Conservation (phyloP, 2,113 vertebrate species). For the Xiphophorus couchianus region DNA sequence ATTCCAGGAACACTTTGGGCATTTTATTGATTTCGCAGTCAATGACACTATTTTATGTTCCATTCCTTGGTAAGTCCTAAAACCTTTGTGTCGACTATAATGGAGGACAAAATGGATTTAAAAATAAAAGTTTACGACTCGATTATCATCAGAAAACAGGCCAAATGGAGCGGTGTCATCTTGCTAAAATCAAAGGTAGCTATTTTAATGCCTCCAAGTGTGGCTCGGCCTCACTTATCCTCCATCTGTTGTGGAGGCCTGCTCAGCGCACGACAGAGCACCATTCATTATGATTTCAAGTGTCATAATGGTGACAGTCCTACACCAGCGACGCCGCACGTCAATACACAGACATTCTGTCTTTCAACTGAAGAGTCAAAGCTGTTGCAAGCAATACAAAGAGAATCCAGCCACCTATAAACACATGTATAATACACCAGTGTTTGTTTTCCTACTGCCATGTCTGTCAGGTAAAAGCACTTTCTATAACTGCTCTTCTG, state of each 20-base stretch:
- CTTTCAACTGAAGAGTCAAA: too few species aligned
- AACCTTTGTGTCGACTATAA: background rate
- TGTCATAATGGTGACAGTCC: background rate
- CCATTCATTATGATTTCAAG: background rate
- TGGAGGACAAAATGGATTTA: background rate
- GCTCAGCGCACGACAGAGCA: background rate
- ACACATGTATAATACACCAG: too few species aligned
- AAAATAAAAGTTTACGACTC: background rate
- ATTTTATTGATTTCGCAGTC: slow-evolving; percentile 15
- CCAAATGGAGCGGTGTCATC: background rate
- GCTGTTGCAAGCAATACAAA: too few species aligned
- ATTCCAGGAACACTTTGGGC: background rate
- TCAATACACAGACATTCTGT: too few species aligned
- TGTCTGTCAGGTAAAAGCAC: too few species aligned
- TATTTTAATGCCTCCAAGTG: background rate
- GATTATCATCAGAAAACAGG: background rate
- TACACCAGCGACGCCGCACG: background rate
- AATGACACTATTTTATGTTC: background rate
- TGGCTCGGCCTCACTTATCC: background rate
- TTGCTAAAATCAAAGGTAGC: background rate
- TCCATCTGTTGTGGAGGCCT: background rate
- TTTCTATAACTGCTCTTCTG: too few species aligned
- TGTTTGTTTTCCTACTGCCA: too few species aligned
- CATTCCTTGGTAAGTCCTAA: background rate
- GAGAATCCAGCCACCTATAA: too few species aligned